Evolutionary conservation across 1,140 invertebrate genomes (phyloP), one percentile per base, ranked within the genome.

Genomic region (Xylocopa sonorina): DNA sequence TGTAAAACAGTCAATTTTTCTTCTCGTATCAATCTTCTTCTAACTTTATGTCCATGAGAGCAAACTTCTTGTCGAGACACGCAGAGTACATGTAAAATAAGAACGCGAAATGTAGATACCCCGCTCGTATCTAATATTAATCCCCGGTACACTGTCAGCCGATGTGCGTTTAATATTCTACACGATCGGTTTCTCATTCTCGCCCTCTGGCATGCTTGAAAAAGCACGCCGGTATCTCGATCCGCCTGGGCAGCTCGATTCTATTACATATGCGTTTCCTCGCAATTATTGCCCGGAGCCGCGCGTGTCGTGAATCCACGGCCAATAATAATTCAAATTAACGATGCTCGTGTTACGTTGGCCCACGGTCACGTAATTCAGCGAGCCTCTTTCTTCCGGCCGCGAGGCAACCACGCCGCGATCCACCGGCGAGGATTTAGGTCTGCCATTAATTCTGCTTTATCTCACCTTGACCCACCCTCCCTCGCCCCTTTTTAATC

Each of bases 381-480:
- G 18, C 75, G 24, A 48, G 43, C 34, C 48, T 58, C 43, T 71
- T 69, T 71, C 67, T 34, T 66, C 32, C 34, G 55, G 41, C 43
- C n/a, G 24, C 12, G 41, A 51, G 38, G 62, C 50, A 57, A 21
- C n/a, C n/a, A 24, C 29, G 34, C n/a, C 9, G 18, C 69, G 75
- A 71, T 71, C 14, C 32, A 16, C 51, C 14, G 73, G 43, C 55
- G n/a, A 57, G 75, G 75, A 78, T 71, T 78, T 71, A 78, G 75
- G 66, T 78, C 75, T 50, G 55, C 55, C 67, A 71, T 78, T 69
- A 78, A 78, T 71, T 78, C 51, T n/a, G 32, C 48, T 67, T 73
- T 77, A 67, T 83, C 69, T 74, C 64, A n/a, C 64, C 57, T 80
- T 75, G 53, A 67, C 75, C 72, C 77, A 43, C 29, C 67, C 16